Evolutionary conservation across 2,113 vertebrate species (phyloP).

Genomic region (Chaetodon trifascialis): DNA sequence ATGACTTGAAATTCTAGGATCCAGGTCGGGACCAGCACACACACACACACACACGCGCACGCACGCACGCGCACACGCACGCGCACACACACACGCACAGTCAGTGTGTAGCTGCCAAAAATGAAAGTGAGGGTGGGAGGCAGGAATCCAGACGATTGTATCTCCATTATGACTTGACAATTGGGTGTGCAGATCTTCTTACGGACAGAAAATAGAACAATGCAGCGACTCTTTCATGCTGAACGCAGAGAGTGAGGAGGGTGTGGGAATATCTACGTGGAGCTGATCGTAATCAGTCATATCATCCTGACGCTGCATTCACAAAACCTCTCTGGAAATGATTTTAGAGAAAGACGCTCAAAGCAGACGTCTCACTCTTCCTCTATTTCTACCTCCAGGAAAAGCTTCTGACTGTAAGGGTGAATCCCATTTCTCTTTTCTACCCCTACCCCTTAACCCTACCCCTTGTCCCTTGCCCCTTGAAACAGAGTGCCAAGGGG

Average conservation of each 20-base stretch:
- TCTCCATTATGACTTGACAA: conserved; percentile 40
- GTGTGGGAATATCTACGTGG: conserved; percentile 4
- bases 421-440: too few species aligned
- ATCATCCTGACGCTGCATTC: neutral
- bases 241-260: conserved; percentile 11
- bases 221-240: neutral
- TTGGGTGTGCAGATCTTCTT: conserved; percentile 2
- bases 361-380: neutral
- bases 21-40: neutral
- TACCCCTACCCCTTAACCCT: too few species aligned
- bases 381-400: neutral
- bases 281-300: neutral
- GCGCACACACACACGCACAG: neutral
- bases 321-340: neutral
- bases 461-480: too few species aligned
- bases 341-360: neutral
- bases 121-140: conserved; percentile 13
- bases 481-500: too few species aligned
- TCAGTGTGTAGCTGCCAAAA: conserved; percentile 1
- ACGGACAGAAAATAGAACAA: conserved; percentile 22
- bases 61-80: neutral
- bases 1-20: conserved; percentile 36
- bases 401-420: neutral
- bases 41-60: neutral
- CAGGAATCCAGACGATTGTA: conserved; percentile 27